These are phyloP conservation scores for Erythrocebus patas DNA, from an alignment of 2,113 vertebrate species.

Conservation along the genomic window DNA sequence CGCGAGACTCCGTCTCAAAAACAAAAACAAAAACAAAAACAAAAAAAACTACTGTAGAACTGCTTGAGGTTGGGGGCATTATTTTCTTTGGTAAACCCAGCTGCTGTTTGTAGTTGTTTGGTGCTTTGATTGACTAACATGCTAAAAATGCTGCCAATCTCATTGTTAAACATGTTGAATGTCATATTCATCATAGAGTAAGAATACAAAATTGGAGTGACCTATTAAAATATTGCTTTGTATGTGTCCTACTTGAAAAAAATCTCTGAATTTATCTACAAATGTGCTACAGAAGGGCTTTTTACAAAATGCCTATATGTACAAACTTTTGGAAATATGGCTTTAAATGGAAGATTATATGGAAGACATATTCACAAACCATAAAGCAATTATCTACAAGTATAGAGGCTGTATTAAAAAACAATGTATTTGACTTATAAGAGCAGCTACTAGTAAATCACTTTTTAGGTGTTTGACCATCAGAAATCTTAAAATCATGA, in stretches of 20 bases:
- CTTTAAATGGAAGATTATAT: not conserved
- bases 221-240: not conserved
- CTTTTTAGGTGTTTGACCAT: not conserved
- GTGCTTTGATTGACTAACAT: not conserved
- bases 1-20: no score
- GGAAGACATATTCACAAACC: not conserved
- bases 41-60: not conserved
- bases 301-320: not conserved
- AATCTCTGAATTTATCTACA: not conserved
- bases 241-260: not conserved
- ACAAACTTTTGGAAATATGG: not conserved
- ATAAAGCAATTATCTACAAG: not conserved
- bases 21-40: not conserved
- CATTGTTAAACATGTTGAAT: not conserved
- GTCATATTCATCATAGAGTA: not conserved
- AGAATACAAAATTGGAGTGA: not conserved
- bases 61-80: not conserved
- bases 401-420: not conserved
- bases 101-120: not conserved
- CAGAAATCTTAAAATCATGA: not conserved
- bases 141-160: not conserved
- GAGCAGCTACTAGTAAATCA: not conserved
- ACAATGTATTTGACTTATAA: not conserved
- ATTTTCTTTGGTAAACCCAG: constrained; percentile 24
- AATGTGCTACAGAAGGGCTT: not conserved